Evolutionary conservation across 2,797 vertebrate species (phyloP), one percentile per base, ranked within the genome.

Genomic region (Lemur catta): DNA sequence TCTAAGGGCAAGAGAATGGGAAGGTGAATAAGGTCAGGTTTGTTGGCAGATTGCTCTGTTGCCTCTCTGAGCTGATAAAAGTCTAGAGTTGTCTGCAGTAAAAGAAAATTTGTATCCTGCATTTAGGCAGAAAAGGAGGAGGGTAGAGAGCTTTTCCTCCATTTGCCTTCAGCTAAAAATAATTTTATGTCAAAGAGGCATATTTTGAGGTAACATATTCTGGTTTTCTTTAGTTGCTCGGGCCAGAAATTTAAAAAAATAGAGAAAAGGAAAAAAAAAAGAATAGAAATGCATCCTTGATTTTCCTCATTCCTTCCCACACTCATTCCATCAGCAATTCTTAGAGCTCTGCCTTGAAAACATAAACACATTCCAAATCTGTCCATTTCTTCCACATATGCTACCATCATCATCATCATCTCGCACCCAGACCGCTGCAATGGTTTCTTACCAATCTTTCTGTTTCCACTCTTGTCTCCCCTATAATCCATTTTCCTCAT

Each of bases 391-490:
- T 50, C 41, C 38, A 33, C 4, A 22, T 59, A 50, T 4, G 0
- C 28, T 33, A 11, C 8, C 17, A 24, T 48, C 3, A 55, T 18
- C 3, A 55, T 18, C 35, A 30, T n/a, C 48, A 46, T 76, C 5
- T 93, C 28, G 57, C 18, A 57, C 4, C 4, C n/a, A 26, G 20
- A 26, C 0, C 10, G 1, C n/a, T 20, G 13, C 20, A 67, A 0
- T 33, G 13, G 4, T 41, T 84, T 93, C 41, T 84, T n/a, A 35
- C 12, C 38, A 2, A 18, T 57, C 10, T 59, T 85, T 38, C 33
- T 67, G 17, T 84, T 84, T 74, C 78, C 18, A 75, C 26, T 41
- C n/a, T 46, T 59, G 1, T 72, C 61, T 72, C 7, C 14, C 14
- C 22, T 76, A n/a, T 71, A 82, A 86, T 78, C 38, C 5, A 11